A percentile compares a stretch with the other conserved stretches of the same genome.
Conservation (phyloP, 1,140 invertebrate genomes). For the Drosophila lowei region DNA sequence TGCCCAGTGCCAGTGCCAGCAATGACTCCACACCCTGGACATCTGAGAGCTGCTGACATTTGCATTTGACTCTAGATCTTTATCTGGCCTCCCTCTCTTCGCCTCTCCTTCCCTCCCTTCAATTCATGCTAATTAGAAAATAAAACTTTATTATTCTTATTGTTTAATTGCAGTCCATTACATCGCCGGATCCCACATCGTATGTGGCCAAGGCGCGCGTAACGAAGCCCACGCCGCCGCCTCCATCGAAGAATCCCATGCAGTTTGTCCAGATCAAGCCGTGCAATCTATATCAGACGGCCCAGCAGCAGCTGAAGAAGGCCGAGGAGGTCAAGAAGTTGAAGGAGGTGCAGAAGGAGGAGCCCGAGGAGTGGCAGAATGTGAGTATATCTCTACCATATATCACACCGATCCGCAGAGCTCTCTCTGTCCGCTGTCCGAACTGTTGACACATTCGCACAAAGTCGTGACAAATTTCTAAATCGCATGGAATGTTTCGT, state of each 20-base stretch:
- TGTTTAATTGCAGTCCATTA: constrained; percentile 70
- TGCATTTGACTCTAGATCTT: constrained; percentile 47
- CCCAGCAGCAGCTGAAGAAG: constrained; percentile 92
- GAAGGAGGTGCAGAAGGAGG: constrained; percentile 89
- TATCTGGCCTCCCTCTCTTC: background rate
- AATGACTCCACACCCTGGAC: constrained; percentile 51
- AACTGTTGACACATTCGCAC: constrained; percentile 24
- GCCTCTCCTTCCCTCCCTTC: background rate
- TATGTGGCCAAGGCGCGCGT: constrained; percentile 83
- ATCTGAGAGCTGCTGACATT: constrained; percentile 46
- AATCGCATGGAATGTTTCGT: constrained; percentile 11
- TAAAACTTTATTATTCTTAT: constrained; percentile 36
- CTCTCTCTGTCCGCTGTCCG: constrained; percentile 8
- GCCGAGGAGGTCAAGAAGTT: constrained; percentile 92
- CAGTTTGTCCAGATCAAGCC: constrained; percentile 95
- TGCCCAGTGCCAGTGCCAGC: background rate
- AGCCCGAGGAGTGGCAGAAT: constrained; percentile 96
- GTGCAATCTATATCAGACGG: constrained; percentile 91
- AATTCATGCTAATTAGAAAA: constrained; percentile 67
- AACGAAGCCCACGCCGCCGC: constrained; percentile 87
- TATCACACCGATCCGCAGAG: background rate
- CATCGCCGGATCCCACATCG: constrained; percentile 77
- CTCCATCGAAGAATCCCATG: constrained; percentile 92
- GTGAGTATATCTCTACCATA: constrained; percentile 85
- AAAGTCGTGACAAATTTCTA: constrained; percentile 69